These are phyloP conservation scores for Eugnorisma glareosa DNA, from an alignment of 2,888 invertebrate genomes.

Conservation along the genomic window DNA sequence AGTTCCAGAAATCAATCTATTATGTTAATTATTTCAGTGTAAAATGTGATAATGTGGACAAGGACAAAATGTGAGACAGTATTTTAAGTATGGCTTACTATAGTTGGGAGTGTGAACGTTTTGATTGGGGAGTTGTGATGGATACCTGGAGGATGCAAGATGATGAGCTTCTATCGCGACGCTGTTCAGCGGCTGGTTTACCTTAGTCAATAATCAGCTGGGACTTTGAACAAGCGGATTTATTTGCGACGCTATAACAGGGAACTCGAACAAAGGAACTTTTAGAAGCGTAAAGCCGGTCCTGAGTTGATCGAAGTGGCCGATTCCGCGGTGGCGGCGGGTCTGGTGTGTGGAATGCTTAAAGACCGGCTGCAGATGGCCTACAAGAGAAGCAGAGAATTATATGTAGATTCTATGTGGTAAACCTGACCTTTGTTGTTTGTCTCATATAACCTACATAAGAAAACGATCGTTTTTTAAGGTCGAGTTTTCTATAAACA, in stretches of 20 bases:
- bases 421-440: not conserved
- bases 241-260: conserved; percentile 44
- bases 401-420: not conserved
- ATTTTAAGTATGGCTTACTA: conserved; percentile 55
- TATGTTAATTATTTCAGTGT: conserved; percentile 58
- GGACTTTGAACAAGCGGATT: conserved; percentile 40
- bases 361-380: not conserved
- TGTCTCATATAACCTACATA: not conserved
- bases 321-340: not conserved
- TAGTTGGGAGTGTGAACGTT: conserved; percentile 36
- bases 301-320: not conserved
- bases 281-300: not conserved
- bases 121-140: conserved; percentile 26
- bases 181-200: conserved; percentile 63
- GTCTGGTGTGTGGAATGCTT: too few species aligned
- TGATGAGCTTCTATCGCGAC: conserved; percentile 38
- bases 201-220: conserved; percentile 69
- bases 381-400: conserved; percentile 7
- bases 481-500: not conserved
- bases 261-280: conserved; percentile 2
- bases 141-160: conserved; percentile 25
- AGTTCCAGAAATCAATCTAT: conserved; percentile 43
- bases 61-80: conserved; percentile 63
- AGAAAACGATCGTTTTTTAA: not conserved
- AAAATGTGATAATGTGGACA: conserved; percentile 57